These are phyloP conservation scores for Eueremaeus valkanovi DNA, from an alignment of 2,888 invertebrate genomes.

Conservation along the genomic window DNA sequence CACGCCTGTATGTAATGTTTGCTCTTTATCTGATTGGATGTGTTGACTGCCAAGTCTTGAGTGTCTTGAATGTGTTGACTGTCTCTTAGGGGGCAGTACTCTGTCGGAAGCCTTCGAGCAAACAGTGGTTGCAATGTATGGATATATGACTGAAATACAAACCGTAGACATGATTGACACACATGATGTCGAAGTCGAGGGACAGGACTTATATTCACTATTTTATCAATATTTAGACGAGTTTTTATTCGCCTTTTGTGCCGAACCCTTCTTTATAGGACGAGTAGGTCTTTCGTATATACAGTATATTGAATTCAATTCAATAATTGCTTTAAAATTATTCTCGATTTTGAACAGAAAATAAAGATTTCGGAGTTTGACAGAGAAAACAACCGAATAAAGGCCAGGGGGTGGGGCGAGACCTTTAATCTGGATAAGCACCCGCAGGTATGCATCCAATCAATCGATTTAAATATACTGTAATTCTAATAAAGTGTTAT, in stretches of 20 bases:
- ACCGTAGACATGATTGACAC: conserved; percentile 74
- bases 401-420: conserved; percentile 75
- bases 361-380: conserved; percentile 83
- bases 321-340: too few relatives aligned
- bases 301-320: too few relatives aligned
- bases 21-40: neutral
- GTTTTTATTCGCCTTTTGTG: conserved; percentile 82
- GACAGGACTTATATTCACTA: conserved; percentile 79
- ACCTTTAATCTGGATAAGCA: conserved; percentile 87
- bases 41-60: neutral
- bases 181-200: conserved; percentile 78
- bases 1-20: conserved; percentile 45
- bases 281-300: conserved; percentile 57
- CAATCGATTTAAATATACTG: neutral
- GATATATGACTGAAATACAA: conserved; percentile 89
- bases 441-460: conserved; percentile 60
- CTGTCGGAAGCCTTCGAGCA: conserved; percentile 47
- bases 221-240: conserved; percentile 93
- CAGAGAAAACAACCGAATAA: conserved; percentile 72
- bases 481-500: conserved; percentile 6
- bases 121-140: conserved; percentile 90
- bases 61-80: neutral
- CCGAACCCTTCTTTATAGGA: conserved; percentile 79
- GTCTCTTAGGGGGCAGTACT: conserved; percentile 44
- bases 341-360: conserved; percentile 58